A percentile compares a stretch with the other conserved stretches of the same genome.
Conservation (phyloP, 2,113 vertebrate genomes). For the Pavo muticus region DNA sequence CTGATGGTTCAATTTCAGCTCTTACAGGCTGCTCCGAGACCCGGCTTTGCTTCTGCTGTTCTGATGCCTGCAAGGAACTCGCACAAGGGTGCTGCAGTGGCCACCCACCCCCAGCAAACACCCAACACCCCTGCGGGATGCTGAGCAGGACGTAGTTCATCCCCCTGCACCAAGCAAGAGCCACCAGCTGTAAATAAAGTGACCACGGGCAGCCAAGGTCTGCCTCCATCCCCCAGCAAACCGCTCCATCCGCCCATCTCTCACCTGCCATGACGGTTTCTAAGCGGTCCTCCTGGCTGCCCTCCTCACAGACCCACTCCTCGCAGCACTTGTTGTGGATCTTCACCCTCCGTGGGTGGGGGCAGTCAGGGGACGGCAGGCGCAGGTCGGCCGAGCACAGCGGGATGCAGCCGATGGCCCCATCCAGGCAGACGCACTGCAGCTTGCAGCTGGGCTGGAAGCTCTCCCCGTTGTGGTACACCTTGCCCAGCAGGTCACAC, state of each 20-base stretch:
- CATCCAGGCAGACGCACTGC: constrained; percentile 84
- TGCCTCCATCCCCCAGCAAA: neutral
- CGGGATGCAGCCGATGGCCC: constrained; percentile 81
- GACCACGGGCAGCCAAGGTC: accelerated
- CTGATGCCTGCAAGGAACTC: neutral
- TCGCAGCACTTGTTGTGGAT: constrained; percentile 80
- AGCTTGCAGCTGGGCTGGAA: constrained; percentile 85
- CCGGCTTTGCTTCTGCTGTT: neutral
- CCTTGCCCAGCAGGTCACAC: constrained; percentile 80
- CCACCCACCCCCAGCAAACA: neutral
- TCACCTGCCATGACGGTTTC: constrained; percentile 69
- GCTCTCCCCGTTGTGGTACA: constrained; percentile 81
- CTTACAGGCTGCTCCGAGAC: too few species aligned
- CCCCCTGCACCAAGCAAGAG: neutral
- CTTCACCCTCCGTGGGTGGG: constrained; percentile 69
- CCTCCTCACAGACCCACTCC: constrained; percentile 82
- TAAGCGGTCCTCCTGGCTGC: constrained; percentile 7
- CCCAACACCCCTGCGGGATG: neutral
- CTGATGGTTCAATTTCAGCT: neutral
- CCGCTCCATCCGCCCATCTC: accelerated
- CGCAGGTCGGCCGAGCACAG: constrained; percentile 71
- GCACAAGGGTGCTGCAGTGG: too few species aligned
- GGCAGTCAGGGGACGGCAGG: constrained; percentile 78
- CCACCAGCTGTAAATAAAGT: neutral
- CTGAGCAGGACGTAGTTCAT: neutral